Base-by-base conservation (phyloP, 2,113 vertebrate genomes). In the Hippocampus comes region DNA sequence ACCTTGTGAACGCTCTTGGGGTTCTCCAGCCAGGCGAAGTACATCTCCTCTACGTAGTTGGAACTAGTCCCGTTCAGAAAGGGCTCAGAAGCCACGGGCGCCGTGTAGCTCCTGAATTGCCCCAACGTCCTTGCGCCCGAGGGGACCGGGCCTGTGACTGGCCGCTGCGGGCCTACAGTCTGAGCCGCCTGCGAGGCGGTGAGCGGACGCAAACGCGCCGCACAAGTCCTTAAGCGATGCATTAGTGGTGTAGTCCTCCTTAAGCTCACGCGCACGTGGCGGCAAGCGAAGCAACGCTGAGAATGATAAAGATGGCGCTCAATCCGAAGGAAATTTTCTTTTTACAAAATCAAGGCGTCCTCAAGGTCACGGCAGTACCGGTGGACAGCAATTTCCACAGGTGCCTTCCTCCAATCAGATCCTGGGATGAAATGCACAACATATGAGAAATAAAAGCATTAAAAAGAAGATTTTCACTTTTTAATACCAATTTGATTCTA, bases 1-100 rank as follows among this genome's bases (percentile, higher is more conserved):
- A 99, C 97, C 97, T 99, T 99, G 91, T 99, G 97, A 60, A 99
- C 97, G 88, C 97, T 99, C 92, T 97, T 97, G 77, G 97, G 97
- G 73, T 99, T 92, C 89, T 99, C 96, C 93, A 99, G 90, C 97
- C 97, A 99, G 63, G 97, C 96, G 79, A 92, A 96, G 92, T 99
- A 99, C 97, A 99, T 99, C 89, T 99, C 97, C 91, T 99, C 97
- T 90, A 99, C 96, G 78, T 99, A 99, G 91, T 99, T 99, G 41
- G 96, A 97, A 91, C 96, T 99, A 63, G 97, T 99, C 87, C 97
- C 97, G 9, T 96, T 99, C 67, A 99, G 90, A 86, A 99, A 99
- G 1, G 97, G 97, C 84, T 99, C 97, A 0, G 96, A 94, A 66
- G 97, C 96, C 87, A 95, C 95, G 0, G 97, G 96, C 63, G 96